Evolutionary conservation across 2,797 vertebrate species (phyloP).

Genomic region (Octomys mimax): DNA sequence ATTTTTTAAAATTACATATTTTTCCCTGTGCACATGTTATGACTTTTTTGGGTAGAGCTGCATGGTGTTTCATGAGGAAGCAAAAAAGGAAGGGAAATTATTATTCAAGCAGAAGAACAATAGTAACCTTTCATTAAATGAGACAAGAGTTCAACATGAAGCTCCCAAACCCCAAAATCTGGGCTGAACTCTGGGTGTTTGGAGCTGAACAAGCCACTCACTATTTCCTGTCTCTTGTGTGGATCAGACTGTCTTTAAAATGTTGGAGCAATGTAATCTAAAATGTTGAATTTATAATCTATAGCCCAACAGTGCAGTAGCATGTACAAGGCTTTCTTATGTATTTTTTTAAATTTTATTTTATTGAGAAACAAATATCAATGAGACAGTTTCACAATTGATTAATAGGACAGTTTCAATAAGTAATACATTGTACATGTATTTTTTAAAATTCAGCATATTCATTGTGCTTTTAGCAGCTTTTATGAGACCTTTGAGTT

Average conservation of each 20-base stretch:
- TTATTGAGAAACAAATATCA: too few relatives aligned
- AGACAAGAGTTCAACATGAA: slow-evolving; percentile 80
- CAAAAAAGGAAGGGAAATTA: slow-evolving; percentile 86
- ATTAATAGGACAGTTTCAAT: too few relatives aligned
- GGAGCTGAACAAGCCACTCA: slow-evolving; percentile 3
- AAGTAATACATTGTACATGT: too few relatives aligned
- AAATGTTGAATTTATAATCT: slow-evolving; percentile 44
- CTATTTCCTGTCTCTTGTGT: slow-evolving; percentile 50
- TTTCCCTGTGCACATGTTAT: background rate
- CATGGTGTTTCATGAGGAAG: slow-evolving; percentile 84
- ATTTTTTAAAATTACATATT: slow-evolving; percentile 11
- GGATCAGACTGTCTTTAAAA: slow-evolving; percentile 28
- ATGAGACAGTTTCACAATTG: too few relatives aligned
- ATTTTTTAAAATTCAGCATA: slow-evolving; percentile 13
- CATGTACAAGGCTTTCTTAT: slow-evolving; percentile 11
- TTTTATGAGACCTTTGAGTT: background rate
- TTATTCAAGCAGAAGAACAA: slow-evolving; percentile 83
- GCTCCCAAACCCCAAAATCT: background rate
- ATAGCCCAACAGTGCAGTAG: background rate
- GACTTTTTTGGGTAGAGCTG: slow-evolving; percentile 64
- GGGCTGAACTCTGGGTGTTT: background rate
- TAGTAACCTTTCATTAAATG: slow-evolving; percentile 86
- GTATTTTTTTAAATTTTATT: slow-evolving; percentile 32
- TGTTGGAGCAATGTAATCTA: background rate
- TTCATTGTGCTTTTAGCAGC: background rate